Conservation (phyloP, 2,113 vertebrate species). For the Charadrius vociferus region DNA sequence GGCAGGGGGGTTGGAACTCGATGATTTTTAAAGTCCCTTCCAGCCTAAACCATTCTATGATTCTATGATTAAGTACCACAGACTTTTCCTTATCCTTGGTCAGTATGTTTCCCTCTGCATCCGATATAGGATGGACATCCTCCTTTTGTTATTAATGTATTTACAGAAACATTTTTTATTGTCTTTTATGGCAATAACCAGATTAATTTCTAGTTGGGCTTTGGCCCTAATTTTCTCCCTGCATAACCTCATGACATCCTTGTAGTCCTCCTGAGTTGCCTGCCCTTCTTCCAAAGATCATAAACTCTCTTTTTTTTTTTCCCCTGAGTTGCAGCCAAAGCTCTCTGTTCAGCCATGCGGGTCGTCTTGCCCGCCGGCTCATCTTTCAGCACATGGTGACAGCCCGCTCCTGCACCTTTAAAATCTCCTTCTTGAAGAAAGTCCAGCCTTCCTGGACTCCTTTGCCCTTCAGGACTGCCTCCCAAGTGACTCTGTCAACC, state of each 20-base stretch:
- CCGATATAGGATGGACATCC: not conserved
- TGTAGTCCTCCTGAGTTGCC: not conserved
- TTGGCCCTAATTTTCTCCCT: not conserved
- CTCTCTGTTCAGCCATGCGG: no score
- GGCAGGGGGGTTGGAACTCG: no score
- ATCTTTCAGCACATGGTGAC: no score
- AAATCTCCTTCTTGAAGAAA: no score
- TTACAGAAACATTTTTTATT: not conserved
- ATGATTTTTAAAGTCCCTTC: no score
- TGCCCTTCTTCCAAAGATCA: not conserved
- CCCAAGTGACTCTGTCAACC: no score
- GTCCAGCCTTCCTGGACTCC: no score
- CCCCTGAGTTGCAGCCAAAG: no score
- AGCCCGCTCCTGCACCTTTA: no score
- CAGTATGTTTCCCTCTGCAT: not conserved
- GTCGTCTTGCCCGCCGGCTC: no score
- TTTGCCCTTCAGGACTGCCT: no score
- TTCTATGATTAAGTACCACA: not conserved
- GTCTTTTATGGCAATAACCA: not conserved
- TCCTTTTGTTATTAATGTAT: not conserved
- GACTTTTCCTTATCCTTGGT: not conserved
- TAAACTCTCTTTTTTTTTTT: not conserved
- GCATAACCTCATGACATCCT: not conserved
- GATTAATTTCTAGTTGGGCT: not conserved
- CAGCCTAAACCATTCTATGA: no score